Base-by-base conservation (phyloP, 2,797 vertebrate genomes). In the Ptychadena robeensis region DNA sequence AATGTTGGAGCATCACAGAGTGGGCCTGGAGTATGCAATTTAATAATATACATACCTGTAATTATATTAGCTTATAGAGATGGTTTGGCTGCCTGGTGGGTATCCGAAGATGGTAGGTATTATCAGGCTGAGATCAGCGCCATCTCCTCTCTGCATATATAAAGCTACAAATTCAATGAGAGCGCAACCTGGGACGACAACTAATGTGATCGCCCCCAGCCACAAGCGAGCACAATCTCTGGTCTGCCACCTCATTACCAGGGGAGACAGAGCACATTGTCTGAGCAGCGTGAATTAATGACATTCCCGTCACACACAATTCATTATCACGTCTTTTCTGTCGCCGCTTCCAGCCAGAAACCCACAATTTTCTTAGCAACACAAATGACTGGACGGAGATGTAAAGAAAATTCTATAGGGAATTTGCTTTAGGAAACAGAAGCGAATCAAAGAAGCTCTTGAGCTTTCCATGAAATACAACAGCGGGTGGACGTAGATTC, bases 201-300 rank as follows among this genome's bases (percentile, higher is more conserved):
- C 22, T 74, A 44, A 71, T 71, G 48, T 59, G n/a, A 25, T 25
- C 34, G 44, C 65, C 48, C 53, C 6, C 37, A 73, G 73, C 48
- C 28, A 22, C 44, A 22, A 28, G 27, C 72, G 2, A 22, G 44
- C 31, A 7, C 61, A 30, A 31, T 66, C 61, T n/a, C 44, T 27
- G 44, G 66, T 59, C 68, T 61, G 64, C 61, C 6, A 32, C 68
- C 79, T 80, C 69, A 72, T 80, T 80, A 80, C 67, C 59, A 25
- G 40, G 25, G 63, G 37, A 37, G 27, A 38, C 7, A 25, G 71
- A 27, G 30, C 25, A 28, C 80, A 73, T 73, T 66, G 40, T 81
- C 38, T 74, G 69, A 25, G 34, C 57, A 9, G 59, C 18, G 35
- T 30, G 27, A 53, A 66, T 59, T 67, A 74, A 38, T 57, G 61